phyloP scores from a whole-genome alignment of 2,888 invertebrate genomes.

The Pilophorus perplexus region DNA sequence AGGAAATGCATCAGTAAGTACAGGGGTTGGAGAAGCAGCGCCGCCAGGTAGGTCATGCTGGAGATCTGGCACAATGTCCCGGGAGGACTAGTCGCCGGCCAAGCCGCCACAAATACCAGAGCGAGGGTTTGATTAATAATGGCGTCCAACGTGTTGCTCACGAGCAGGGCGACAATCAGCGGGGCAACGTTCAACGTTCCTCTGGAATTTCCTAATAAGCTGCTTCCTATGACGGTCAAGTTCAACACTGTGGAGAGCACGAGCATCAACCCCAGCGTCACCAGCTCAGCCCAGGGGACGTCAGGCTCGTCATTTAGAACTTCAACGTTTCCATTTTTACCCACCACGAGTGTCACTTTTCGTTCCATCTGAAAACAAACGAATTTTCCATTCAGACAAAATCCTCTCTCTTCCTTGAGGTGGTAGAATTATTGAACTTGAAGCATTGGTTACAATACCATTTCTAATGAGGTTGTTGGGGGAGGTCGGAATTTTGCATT shows the following conservation, averaged over 20 bases:
- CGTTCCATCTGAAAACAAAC: conserved; percentile 23
- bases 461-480: too few species aligned
- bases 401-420: not conserved
- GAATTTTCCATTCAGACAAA: not conserved
- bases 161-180: not conserved
- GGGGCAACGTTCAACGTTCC: not conserved
- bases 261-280: not conserved
- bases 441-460: too few species aligned
- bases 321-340: conserved; percentile 18
- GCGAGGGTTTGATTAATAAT: conserved; percentile 17
- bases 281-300: conserved; percentile 3
- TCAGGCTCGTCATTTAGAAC: not conserved
- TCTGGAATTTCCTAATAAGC: not conserved
- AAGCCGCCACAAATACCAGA: conserved; percentile 2
- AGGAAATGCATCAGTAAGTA: conserved; percentile 13
- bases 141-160: conserved; percentile 11
- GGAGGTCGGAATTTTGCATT: too few species aligned
- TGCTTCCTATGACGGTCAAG: not conserved
- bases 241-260: conserved; percentile 1
- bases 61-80: conserved; percentile 6
- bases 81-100: conserved; percentile 6
- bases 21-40: conserved; percentile 11
- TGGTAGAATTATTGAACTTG: too few species aligned
- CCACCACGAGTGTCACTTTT: conserved; percentile 16
- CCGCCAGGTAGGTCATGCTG: not conserved